Conservation (phyloP, 2,888 invertebrate genomes). For the Drosophila phalerata region DNA sequence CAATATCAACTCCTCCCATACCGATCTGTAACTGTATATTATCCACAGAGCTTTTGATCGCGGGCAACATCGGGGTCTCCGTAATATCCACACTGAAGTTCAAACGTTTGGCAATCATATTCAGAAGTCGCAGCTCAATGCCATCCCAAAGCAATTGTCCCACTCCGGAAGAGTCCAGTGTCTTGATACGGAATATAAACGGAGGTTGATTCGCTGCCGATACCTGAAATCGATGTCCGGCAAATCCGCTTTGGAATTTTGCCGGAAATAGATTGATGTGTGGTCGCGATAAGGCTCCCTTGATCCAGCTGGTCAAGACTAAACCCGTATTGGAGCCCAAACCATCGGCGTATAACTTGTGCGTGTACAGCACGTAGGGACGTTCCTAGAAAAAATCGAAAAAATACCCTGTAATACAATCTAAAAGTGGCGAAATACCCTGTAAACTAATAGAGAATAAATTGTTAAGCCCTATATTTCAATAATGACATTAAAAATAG, state of each 20-base stretch:
- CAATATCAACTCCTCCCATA: conserved; percentile 88
- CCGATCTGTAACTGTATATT: conserved; percentile 87
- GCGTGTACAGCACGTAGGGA: conserved; percentile 91
- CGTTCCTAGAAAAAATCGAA: conserved; percentile 86
- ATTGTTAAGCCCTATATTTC: too few relatives aligned
- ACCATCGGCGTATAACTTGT: conserved; percentile 90
- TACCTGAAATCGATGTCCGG: conserved; percentile 91
- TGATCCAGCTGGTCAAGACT: conserved; percentile 90
- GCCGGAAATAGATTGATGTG: conserved; percentile 89
- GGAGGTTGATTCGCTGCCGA: conserved; percentile 91
- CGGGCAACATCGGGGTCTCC: conserved; percentile 86
- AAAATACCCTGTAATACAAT: neutral
- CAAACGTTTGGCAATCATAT: conserved; percentile 88
- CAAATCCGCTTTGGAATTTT: conserved; percentile 90
- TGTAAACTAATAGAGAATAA: neutral
- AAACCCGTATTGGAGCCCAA: conserved; percentile 89
- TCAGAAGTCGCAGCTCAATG: conserved; percentile 89
- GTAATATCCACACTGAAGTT: conserved; percentile 91
- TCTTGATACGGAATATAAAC: conserved; percentile 87
- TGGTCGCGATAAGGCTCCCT: conserved; percentile 88
- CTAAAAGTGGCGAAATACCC: neutral
- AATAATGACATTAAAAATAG: neutral
- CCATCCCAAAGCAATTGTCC: conserved; percentile 87
- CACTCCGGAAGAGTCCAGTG: conserved; percentile 78
- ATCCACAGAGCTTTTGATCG: conserved; percentile 87